Percentiles rank a stretch among this genome's conserved stretches.
Conservation (phyloP, 2,888 invertebrate genomes). For the Seladonia tumulorum region DNA sequence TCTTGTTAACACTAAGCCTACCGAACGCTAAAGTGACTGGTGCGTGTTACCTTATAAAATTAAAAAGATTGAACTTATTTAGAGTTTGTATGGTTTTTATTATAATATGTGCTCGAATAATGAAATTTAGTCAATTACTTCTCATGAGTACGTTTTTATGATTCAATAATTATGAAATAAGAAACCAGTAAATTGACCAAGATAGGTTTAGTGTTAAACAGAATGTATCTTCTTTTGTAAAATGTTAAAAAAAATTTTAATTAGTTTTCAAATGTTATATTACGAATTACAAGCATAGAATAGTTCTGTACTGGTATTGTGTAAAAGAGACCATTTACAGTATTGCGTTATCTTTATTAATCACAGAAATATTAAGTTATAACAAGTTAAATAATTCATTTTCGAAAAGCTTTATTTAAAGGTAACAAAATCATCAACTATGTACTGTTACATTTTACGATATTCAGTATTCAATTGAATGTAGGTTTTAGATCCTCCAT, state of each 20-base stretch:
- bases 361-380: neutral
- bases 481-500: slow-evolving; percentile 76
- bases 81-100: too few species aligned
- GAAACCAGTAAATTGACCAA: too few species aligned
- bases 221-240: neutral
- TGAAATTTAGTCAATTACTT: too few species aligned
- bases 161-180: too few species aligned
- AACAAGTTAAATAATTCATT: slow-evolving; percentile 1
- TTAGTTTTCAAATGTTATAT: neutral
- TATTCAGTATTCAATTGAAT: slow-evolving; percentile 17
- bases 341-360: neutral
- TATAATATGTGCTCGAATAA: too few species aligned
- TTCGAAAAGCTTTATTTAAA: neutral
- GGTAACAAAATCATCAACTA: neutral
- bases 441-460: neutral
- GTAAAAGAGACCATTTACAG: neutral
- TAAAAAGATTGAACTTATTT: too few species aligned
- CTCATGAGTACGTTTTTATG: too few species aligned
- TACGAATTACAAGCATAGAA: neutral
- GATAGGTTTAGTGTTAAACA: neutral
- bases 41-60: too few species aligned
- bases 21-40: too few species aligned
- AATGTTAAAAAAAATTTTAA: neutral
- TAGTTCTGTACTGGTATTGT: neutral
- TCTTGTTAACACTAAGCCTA: neutral